Evolutionary conservation across 2,113 vertebrate species (phyloP).

Genomic region (Labeo catla): DNA sequence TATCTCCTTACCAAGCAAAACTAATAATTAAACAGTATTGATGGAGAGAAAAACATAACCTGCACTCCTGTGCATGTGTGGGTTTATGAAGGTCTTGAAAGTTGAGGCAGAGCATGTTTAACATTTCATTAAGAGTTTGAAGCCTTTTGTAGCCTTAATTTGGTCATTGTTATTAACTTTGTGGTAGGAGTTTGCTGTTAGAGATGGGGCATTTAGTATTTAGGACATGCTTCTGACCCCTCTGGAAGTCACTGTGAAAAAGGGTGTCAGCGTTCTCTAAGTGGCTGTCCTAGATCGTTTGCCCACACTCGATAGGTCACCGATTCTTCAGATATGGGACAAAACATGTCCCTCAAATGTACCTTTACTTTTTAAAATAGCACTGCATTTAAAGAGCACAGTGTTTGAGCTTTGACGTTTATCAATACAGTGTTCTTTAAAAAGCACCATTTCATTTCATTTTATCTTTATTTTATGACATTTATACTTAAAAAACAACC

Average conservation of each 20-base stretch:
- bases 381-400: not conserved
- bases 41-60: no score
- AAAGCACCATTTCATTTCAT: not conserved
- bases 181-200: not conserved
- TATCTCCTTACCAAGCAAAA: no score
- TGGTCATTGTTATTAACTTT: not conserved
- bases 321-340: slow-evolving; percentile 1
- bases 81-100: not conserved
- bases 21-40: no score
- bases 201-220: not conserved
- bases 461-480: not conserved
- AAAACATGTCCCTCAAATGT: slow-evolving; percentile 9
- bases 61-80: no score
- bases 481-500: not conserved
- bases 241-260: slow-evolving; percentile 16
- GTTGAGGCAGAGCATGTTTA: not conserved
- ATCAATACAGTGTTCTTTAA: not conserved
- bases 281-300: slow-evolving; percentile 26
- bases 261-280: slow-evolving; percentile 28
- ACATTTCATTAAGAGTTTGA: not conserved
- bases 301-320: not conserved
- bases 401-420: not conserved
- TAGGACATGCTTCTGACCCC: slow-evolving; percentile 16
- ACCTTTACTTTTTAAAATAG: not conserved
- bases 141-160: not conserved